A percentile compares a stretch with the other conserved stretches of the same genome.
Conservation (phyloP, 2,797 vertebrate genomes). For the Manis javanica region DNA sequence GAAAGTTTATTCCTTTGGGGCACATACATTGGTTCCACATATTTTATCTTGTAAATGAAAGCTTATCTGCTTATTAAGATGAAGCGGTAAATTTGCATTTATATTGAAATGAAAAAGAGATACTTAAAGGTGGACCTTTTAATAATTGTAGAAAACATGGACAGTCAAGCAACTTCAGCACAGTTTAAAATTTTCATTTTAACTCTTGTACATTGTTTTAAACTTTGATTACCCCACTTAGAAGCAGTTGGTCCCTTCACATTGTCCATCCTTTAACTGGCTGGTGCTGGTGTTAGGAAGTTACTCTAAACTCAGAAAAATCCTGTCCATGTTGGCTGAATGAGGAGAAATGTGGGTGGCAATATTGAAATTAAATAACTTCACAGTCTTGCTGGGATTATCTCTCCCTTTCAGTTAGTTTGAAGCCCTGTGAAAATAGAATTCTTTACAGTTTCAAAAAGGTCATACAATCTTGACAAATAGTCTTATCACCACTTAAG, state of each 20-base stretch:
- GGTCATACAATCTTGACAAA: conserved; percentile 63
- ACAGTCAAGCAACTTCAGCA: not conserved
- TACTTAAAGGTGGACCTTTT: not conserved
- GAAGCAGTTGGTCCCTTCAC: not conserved
- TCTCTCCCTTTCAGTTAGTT: conserved; percentile 8
- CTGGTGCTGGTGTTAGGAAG: not conserved
- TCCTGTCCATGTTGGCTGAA: not conserved
- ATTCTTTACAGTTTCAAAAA: conserved; percentile 55
- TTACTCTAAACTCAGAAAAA: not conserved
- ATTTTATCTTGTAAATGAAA: conserved; percentile 32
- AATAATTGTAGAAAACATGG: conserved; percentile 24
- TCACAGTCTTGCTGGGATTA: not conserved
- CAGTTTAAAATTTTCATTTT: conserved; percentile 22
- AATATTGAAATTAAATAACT: conserved; percentile 23
- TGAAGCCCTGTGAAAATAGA: conserved; percentile 60
- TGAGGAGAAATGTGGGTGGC: not conserved
- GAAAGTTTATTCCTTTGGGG: conserved; percentile 13
- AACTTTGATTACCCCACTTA: not conserved
- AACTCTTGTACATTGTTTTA: not conserved
- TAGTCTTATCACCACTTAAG: conserved; percentile 53
- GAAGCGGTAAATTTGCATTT: conserved; percentile 22
- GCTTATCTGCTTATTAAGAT: not conserved
- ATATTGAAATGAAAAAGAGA: not conserved
- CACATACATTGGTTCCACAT: not conserved
- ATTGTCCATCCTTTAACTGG: not conserved